Percentiles rank a stretch among this genome's conserved stretches.
These are phyloP conservation scores for Urosaurus nigricauda DNA, from an alignment of 2,797 vertebrate genomes.

Conservation along the genomic window DNA sequence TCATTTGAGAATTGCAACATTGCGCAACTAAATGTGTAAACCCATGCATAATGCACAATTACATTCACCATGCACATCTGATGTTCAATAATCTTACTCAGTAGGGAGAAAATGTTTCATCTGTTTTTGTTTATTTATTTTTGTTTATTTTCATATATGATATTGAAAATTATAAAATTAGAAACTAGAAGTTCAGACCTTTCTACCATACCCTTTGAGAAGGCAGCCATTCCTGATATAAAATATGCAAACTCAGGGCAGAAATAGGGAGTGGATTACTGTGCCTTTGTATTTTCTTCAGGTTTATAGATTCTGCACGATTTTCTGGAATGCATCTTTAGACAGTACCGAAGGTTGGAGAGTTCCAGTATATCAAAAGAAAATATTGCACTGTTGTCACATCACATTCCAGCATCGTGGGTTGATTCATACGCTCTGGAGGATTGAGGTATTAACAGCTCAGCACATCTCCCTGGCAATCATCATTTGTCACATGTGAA, in stretches of 20 bases:
- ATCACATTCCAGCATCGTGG: slow-evolving; percentile 49
- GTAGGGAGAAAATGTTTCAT: no score
- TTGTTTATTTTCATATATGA: no score
- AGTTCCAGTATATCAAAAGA: slow-evolving; percentile 35
- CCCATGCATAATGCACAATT: no score
- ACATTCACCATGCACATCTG: no score
- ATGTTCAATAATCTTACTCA: no score
- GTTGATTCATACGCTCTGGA: slow-evolving; percentile 71
- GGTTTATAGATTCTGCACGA: not conserved
- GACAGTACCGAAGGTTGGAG: slow-evolving; percentile 40
- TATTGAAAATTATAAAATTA: no score
- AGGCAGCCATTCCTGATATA: no score
- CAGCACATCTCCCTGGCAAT: slow-evolving; percentile 73
- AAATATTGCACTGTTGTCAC: slow-evolving; percentile 61
- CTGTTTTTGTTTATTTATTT: no score
- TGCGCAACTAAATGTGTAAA: no score
- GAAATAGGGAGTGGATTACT: not conserved
- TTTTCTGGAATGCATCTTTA: slow-evolving; percentile 15
- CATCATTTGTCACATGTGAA: slow-evolving; percentile 74
- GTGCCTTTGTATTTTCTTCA: not conserved
- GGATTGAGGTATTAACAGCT: slow-evolving; percentile 71
- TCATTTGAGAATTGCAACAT: no score
- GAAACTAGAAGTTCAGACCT: no score
- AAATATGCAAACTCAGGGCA: not conserved
- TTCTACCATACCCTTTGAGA: no score